A percentile compares a stretch with the other conserved stretches of the same genome.
Evolutionary conservation across 2,797 vertebrate species (phyloP).

Genomic region (Sebastes vulpes): DNA sequence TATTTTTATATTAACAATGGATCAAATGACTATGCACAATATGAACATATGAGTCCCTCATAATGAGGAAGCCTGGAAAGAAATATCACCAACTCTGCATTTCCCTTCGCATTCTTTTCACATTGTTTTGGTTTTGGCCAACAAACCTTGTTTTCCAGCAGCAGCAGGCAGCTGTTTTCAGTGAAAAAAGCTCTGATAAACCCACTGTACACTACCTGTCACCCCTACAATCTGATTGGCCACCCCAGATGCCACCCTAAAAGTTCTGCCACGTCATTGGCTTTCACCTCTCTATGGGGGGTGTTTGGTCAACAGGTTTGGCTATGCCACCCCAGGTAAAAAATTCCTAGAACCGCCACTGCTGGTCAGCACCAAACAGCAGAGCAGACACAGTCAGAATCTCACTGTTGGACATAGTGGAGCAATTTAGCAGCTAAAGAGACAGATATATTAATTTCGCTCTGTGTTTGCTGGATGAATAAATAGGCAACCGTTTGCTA

Average conservation of each 20-base stretch:
- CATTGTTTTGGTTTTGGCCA: too few relatives aligned
- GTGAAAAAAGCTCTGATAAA: not conserved
- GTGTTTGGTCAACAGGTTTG: too few relatives aligned
- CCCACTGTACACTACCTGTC: not conserved
- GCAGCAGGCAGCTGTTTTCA: not conserved
- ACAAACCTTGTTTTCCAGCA: not conserved
- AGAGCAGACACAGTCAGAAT: accelerated
- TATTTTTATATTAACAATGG: not conserved
- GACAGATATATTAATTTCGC: not conserved
- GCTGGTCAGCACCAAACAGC: too few relatives aligned
- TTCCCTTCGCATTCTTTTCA: too few relatives aligned
- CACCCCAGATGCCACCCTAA: too few relatives aligned
- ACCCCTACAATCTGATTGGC: too few relatives aligned
- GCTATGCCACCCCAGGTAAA: too few relatives aligned
- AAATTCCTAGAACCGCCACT: too few relatives aligned
- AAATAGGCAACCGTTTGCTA: not conserved
- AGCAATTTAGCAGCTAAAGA: not conserved
- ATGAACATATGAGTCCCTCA: not conserved
- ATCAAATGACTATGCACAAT: not conserved
- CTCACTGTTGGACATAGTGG: accelerated
- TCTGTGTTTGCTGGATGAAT: not conserved
- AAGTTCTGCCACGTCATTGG: too few relatives aligned
- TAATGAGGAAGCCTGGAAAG: not conserved
- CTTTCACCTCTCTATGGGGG: too few relatives aligned
- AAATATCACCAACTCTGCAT: not conserved